Evolutionary conservation across 2,888 invertebrate species (phyloP).

Genomic region (Torymus texanus): DNA sequence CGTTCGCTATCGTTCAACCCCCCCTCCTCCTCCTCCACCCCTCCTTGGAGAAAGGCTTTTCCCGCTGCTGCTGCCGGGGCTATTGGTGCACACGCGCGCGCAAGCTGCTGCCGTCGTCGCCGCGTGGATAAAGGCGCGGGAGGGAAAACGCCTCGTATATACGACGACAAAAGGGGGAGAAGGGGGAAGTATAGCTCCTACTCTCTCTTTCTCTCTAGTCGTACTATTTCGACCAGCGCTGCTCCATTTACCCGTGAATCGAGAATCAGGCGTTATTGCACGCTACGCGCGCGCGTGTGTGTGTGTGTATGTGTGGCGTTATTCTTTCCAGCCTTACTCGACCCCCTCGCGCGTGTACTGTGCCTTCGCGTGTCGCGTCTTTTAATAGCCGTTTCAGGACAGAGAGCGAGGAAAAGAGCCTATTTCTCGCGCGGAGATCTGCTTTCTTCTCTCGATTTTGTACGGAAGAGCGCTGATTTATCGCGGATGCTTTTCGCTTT

Average conservation of each 20-base stretch:
- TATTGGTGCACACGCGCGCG: constrained; percentile 4
- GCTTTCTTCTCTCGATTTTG: no score
- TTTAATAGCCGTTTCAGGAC: no score
- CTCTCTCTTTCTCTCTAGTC: not conserved
- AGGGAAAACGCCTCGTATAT: not conserved
- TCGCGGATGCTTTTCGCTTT: no score
- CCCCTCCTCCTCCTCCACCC: not conserved
- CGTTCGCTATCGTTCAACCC: not conserved
- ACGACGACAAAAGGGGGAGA: not conserved
- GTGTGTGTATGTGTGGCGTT: not conserved
- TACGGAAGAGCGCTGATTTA: no score
- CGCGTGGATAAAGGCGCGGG: constrained; percentile 8
- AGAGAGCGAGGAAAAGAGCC: no score
- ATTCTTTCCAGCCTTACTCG: not conserved
- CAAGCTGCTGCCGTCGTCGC: not conserved
- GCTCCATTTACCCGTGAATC: constrained; percentile 34
- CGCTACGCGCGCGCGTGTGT: not conserved
- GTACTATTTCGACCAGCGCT: constrained; percentile 14
- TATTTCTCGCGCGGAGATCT: no score
- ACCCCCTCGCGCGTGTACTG: no score
- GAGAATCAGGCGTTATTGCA: constrained; percentile 19
- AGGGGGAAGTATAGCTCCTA: not conserved
- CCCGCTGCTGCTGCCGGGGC: not conserved
- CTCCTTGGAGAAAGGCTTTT: no score
- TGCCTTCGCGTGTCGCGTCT: no score